A percentile compares a stretch with the other conserved stretches of the same genome.
phyloP scores from a whole-genome alignment of 1,140 invertebrate genomes.

The Acyrthosiphon pisum region DNA sequence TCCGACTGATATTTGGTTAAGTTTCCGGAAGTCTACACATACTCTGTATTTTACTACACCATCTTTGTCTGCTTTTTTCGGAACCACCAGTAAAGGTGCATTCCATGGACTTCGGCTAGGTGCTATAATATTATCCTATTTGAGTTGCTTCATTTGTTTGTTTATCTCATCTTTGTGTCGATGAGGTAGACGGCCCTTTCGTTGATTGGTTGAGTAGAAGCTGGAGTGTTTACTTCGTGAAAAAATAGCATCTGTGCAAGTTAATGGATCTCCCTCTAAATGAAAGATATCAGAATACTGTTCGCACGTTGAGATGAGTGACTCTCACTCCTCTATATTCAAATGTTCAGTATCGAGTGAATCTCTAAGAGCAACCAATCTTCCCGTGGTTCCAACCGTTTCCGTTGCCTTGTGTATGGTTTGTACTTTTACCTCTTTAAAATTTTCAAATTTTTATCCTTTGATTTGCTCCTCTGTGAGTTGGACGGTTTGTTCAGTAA shows the following conservation, averaged over 20 bases:
- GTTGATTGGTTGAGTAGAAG: constrained; percentile 59
- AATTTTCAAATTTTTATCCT: no score
- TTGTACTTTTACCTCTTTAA: no score
- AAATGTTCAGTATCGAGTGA: no score
- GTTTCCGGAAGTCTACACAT: constrained; percentile 62
- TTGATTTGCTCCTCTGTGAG: no score
- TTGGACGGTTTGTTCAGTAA: background rate
- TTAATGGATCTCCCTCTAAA: no score
- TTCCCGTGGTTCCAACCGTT: no score
- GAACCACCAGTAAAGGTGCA: constrained; percentile 47
- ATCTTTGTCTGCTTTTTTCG: constrained; percentile 60
- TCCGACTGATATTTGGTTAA: constrained; percentile 63
- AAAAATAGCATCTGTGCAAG: background rate
- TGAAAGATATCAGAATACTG: no score
- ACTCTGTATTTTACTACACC: constrained; percentile 59
- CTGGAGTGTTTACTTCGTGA: constrained; percentile 59
- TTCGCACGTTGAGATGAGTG: no score
- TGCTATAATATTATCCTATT: constrained; percentile 56
- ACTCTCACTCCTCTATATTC: no score
- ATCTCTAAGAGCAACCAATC: no score
- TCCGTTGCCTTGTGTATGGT: no score
- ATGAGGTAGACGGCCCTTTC: constrained; percentile 56
- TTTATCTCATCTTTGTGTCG: constrained; percentile 62
- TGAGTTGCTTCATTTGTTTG: constrained; percentile 61
- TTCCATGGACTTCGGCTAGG: constrained; percentile 41